Evolutionary conservation across 2,113 vertebrate genomes (phyloP), one percentile per base, ranked within the genome.

Genomic region (Zapus hudsonius): DNA sequence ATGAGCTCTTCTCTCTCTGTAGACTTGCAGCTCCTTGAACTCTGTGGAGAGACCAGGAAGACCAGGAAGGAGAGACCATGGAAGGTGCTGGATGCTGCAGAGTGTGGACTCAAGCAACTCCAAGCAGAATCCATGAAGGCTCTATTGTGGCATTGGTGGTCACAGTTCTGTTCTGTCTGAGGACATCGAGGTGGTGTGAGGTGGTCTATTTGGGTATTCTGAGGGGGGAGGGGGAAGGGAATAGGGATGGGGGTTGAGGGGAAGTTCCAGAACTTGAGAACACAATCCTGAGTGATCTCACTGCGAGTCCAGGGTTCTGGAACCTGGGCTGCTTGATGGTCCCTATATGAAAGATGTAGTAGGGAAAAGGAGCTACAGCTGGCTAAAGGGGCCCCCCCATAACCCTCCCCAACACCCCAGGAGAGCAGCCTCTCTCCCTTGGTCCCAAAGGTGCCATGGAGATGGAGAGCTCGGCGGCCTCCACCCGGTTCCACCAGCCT

Each of bases 261-360:
- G 83, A n/a, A n/a, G 47, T 97, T 97, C 97, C 89, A 84, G 96
- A 96, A 94, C 85, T 64, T 3, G 92, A 96, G 90, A 79, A 44
- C 93, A 97, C 93, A 95, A 88, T 96, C 52, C 27, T 10, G 3
- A 29, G 95, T 97, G 97, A 97, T 75, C 92, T 98, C 98, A 98
- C 95, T 57, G 87, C 73, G 5, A 74, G 82, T 66, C 38, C 81
- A 88, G 74, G 69, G 94, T 95, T 96, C 97, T 97, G 97, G 96
- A 98, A 97, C 87, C 85, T 94, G 67, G 84, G 25, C 89, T 94
- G 80, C 80, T 94, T 17, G 27, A 93, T 95, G 64, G 95, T 57
- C 91, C 90, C 93, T 94, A 87, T 81, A 85, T 81, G 93, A 91
- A 93, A 94, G 69, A 96, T 94, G 95, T 84, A 95, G 95, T 94